These are phyloP conservation scores for Ascidia mentula DNA, from an alignment of 23 tunicate genomes.

Conservation along the genomic window DNA sequence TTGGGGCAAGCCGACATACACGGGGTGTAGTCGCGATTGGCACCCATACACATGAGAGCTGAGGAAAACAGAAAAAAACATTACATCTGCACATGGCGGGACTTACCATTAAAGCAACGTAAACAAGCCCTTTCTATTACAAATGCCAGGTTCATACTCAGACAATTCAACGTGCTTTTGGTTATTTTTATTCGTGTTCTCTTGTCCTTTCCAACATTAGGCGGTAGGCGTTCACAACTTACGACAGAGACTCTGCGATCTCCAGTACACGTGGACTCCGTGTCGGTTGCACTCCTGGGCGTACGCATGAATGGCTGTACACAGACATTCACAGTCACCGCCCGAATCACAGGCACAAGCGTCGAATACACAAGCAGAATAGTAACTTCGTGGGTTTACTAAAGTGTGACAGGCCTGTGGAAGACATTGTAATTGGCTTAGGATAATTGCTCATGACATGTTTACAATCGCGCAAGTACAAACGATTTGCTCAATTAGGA, in stretches of 20 bases:
- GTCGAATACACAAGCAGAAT: slow-evolving; percentile 90
- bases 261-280: slow-evolving; percentile 99
- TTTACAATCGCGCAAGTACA: no score
- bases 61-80: slow-evolving; percentile 9
- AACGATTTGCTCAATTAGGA: no score
- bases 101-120: neutral
- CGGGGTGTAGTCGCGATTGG: slow-evolving; percentile 83
- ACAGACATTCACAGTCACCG: slow-evolving; percentile 95
- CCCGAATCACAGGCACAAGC: slow-evolving; percentile 97
- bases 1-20: slow-evolving; percentile 99
- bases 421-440: no score
- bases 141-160: neutral
- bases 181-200: no score
- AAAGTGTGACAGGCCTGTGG: slow-evolving; percentile 84
- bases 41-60: slow-evolving; percentile 95
- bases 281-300: slow-evolving; percentile 99
- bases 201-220: no score
- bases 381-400: slow-evolving; percentile 77
- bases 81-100: neutral
- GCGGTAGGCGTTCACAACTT: no score
- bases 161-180: neutral
- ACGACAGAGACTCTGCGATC: slow-evolving; percentile 97
- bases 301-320: slow-evolving; percentile 98
- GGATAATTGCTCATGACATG: no score
- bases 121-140: neutral